These are phyloP conservation scores for Prietella phreatophila DNA, from an alignment of 2,113 vertebrate genomes.

Conservation along the genomic window DNA sequence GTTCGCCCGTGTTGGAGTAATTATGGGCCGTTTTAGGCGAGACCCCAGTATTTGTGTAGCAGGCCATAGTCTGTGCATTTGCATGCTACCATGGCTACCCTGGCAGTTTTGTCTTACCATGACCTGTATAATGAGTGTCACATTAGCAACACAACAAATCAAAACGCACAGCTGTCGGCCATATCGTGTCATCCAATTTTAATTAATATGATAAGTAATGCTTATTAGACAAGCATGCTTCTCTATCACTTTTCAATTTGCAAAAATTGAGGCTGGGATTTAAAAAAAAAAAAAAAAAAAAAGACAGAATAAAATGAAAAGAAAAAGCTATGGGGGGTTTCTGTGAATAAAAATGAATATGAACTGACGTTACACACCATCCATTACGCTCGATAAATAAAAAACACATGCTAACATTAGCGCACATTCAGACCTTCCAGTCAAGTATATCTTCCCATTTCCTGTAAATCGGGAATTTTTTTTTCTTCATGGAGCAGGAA, in stretches of 20 bases:
- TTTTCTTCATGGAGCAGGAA: slow-evolving; percentile 44
- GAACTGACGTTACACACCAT: slow-evolving; percentile 51
- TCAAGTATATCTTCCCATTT: slow-evolving; percentile 50
- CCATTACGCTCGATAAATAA: slow-evolving; percentile 48
- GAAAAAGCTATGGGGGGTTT: slow-evolving; percentile 49
- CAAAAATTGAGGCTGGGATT: slow-evolving; percentile 50
- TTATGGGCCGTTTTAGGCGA: slow-evolving; percentile 55
- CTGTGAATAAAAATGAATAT: slow-evolving; percentile 50
- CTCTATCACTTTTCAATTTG: slow-evolving; percentile 55
- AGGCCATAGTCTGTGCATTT: slow-evolving; percentile 51
- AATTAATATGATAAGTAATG: slow-evolving; percentile 63
- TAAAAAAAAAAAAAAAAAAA: slow-evolving; percentile 52
- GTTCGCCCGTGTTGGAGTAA: slow-evolving; percentile 47
- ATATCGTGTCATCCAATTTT: slow-evolving; percentile 59
- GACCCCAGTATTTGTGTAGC: slow-evolving; percentile 52
- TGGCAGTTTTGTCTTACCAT: slow-evolving; percentile 56
- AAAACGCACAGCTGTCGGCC: slow-evolving; percentile 58
- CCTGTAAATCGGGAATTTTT: slow-evolving; percentile 51
- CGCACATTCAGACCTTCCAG: slow-evolving; percentile 49
- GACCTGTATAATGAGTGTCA: slow-evolving; percentile 61
- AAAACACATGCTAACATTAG: slow-evolving; percentile 46
- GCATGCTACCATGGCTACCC: slow-evolving; percentile 53
- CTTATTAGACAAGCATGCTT: slow-evolving; percentile 56
- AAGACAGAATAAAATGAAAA: neutral
- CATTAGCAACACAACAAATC: slow-evolving; percentile 61